These are phyloP conservation scores for Apaloderma vittatum DNA, from an alignment of 2,113 vertebrate species.

Conservation along the genomic window DNA sequence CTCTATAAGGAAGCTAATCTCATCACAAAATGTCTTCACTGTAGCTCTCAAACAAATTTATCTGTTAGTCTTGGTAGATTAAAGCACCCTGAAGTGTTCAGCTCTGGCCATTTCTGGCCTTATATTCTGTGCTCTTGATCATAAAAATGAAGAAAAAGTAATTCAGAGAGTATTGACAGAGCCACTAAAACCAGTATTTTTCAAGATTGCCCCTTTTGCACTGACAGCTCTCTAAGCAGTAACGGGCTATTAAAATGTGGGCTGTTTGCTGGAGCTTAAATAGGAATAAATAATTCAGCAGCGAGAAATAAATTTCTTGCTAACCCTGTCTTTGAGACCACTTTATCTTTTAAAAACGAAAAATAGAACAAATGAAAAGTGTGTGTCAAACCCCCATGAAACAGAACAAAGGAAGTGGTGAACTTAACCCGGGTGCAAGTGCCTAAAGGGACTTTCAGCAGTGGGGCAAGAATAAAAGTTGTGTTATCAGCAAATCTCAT, in stretches of 20 bases:
- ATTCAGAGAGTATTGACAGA: not conserved
- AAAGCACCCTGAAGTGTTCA: not conserved
- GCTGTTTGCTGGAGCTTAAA: not conserved
- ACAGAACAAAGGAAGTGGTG: not conserved
- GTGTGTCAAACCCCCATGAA: not conserved
- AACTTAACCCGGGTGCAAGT: not conserved
- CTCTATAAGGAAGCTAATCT: not conserved
- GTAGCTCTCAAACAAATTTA: not conserved
- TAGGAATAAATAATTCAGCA: conserved; percentile 50
- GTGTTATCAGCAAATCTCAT: not conserved
- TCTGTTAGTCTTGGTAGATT: not conserved
- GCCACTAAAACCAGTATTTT: not conserved
- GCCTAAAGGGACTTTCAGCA: not conserved
- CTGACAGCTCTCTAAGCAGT: conserved; percentile 3
- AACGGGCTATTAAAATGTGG: conserved; percentile 6
- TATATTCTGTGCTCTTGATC: not conserved
- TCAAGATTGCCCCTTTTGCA: not conserved
- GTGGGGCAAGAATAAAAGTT: not conserved
- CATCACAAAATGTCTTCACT: not conserved
- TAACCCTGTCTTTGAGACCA: not conserved
- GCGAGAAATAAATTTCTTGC: conserved; percentile 25
- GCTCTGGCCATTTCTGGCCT: not conserved
- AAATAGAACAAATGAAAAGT: not conserved
- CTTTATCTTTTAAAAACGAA: not conserved
- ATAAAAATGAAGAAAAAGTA: conserved; percentile 19